Evolutionary conservation across 2,797 vertebrate species (phyloP).

Genomic region (Erpetoichthys calabaricus): DNA sequence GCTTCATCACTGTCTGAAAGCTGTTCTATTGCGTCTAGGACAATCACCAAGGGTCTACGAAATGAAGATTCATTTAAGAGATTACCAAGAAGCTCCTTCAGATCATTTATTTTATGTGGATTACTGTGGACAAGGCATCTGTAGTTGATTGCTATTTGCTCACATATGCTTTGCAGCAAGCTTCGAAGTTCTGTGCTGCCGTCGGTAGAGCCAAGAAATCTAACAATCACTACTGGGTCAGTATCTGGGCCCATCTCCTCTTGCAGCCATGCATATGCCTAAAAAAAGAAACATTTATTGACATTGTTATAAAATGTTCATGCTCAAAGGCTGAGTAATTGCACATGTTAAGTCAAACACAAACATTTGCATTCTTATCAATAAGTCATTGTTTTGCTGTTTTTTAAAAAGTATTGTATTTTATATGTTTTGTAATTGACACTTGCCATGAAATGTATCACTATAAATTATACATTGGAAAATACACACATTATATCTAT

Average conservation of each 20-base stretch:
- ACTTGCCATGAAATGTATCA: too few species aligned
- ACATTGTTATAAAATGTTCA: background rate
- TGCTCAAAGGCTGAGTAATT: background rate
- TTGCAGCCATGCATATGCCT: slow-evolving; percentile 90
- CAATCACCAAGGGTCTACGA: slow-evolving; percentile 80
- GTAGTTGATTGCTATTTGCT: slow-evolving; percentile 91
- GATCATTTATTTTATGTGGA: slow-evolving; percentile 89
- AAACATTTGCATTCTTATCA: too few species aligned
- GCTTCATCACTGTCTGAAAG: slow-evolving; percentile 86
- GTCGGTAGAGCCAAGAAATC: slow-evolving; percentile 82
- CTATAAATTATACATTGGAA: too few species aligned
- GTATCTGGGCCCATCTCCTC: slow-evolving; percentile 87
- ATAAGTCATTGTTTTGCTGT: too few species aligned
- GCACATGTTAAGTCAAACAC: background rate
- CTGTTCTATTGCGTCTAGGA: slow-evolving; percentile 87
- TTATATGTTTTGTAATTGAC: too few species aligned
- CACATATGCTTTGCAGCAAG: slow-evolving; percentile 90
- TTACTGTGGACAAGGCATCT: slow-evolving; percentile 85
- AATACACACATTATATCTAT: too few species aligned
- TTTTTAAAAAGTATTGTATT: too few species aligned
- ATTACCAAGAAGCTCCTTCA: slow-evolving; percentile 84
- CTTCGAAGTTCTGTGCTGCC: slow-evolving; percentile 75
- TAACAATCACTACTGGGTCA: slow-evolving; percentile 83
- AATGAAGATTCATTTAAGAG: slow-evolving; percentile 85
- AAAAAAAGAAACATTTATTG: slow-evolving; percentile 29